phyloP scores from a whole-genome alignment of 2,797 vertebrate genomes.

The Coregonus ussuriensis region DNA sequence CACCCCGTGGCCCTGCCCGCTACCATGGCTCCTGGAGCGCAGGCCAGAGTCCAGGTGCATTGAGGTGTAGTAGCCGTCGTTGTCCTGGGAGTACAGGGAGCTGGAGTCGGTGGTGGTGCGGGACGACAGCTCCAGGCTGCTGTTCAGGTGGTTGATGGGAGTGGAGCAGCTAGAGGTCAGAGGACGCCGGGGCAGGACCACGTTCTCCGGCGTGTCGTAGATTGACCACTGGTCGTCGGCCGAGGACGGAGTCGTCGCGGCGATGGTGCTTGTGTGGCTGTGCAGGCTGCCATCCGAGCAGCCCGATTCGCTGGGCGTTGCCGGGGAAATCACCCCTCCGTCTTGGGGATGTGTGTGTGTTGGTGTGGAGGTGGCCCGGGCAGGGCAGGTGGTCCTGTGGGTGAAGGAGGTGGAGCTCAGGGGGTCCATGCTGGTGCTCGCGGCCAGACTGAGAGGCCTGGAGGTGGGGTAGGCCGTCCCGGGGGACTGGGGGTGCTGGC shows the following conservation, averaged over 20 bases:
- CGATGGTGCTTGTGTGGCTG: conserved; percentile 55
- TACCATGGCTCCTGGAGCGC: conserved; percentile 72
- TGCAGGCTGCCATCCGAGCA: conserved; percentile 76
- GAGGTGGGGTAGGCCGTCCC: conserved; percentile 53
- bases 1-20: conserved; percentile 67
- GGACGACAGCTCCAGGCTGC: conserved; percentile 81
- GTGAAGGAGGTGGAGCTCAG: conserved; percentile 54
- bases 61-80: conserved; percentile 84
- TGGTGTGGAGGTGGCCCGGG: conserved; percentile 67
- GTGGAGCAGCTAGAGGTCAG: conserved; percentile 83
- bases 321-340: conserved; percentile 52
- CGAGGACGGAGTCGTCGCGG: conserved; percentile 58
- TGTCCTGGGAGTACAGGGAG: conserved; percentile 88
- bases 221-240: conserved; percentile 81
- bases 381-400: conserved; percentile 69
- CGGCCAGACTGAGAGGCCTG: conserved; percentile 70
- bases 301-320: conserved; percentile 79
- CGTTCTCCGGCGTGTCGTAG: conserved; percentile 76
- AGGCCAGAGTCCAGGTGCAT: conserved; percentile 80
- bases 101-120: conserved; percentile 80
- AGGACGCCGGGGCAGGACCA: conserved; percentile 67
- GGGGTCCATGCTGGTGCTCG: conserved; percentile 61
- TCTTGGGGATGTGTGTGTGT: conserved; percentile 48
- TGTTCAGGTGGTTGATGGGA: conserved; percentile 83
- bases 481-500: conserved; percentile 56